Evolutionary conservation across 2,113 vertebrate genomes (phyloP), one percentile per base, ranked within the genome.

Genomic region (Saccopteryx bilineata): DNA sequence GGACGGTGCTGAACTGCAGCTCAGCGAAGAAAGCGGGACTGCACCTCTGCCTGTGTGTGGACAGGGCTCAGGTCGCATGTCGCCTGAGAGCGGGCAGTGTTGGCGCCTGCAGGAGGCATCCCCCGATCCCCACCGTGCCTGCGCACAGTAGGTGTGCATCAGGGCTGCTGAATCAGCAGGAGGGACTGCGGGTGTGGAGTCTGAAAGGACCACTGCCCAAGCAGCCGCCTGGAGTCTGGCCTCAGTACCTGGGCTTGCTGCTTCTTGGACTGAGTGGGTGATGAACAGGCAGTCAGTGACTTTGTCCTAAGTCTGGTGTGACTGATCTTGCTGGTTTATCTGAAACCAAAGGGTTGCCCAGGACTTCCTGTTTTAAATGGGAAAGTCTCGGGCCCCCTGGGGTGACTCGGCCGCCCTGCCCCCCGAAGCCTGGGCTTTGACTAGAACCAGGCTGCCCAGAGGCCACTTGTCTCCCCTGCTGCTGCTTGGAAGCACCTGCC

Each of bases 61-160:
- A 31, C 1, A 19, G 12, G 46, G 86, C 46, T 23, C 46, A 9
- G 23, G 69, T 19, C 11, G 26, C 21, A 8, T 1, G 1, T 23
- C 0, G 0, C 9, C 0, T 0, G 48, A 19, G 19, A 2, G 19
- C 10, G 2, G 13, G 15, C 0, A 5, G 14, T 10, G 48, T 61
- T 1, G 4, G 3, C 14, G 9, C 58, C 63, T 50, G 15, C 1
- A 0, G 1, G 26, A 75, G 84, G 21, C 13, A 1, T 3, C 33
- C 17, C 23, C 1, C 10, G 19, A 1, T 4, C 58, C 54, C 31
- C 21, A 1, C 65, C 2, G 1, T 13, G 48, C 79, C 83, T 58
- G 26, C 17, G 18, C 69, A 10, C 23, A 18, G 83, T 26, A 24
- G 26, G 46, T 13, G 66, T 24, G 2, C 0, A 17, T 26, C 14